These are phyloP conservation scores for Etheostoma perlongum DNA, from an alignment of 2,797 vertebrate genomes.

Conservation along the genomic window DNA sequence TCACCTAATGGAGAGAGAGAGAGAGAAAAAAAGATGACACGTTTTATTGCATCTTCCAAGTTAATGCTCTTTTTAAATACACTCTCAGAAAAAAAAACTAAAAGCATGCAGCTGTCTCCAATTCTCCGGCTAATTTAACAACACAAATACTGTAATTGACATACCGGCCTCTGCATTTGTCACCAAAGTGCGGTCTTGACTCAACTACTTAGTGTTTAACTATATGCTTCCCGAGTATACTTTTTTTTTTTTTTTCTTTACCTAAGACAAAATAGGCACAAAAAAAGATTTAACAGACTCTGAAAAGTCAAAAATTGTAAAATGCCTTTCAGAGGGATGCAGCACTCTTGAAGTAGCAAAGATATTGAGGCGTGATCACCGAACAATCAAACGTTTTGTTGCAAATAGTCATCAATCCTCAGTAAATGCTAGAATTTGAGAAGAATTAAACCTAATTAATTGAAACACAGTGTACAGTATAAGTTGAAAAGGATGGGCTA, in stretches of 20 bases:
- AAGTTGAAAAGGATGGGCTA: too few relatives aligned
- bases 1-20: slow-evolving; percentile 51
- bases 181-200: slow-evolving; percentile 3
- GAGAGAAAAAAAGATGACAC: slow-evolving; percentile 31
- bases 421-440: too few relatives aligned
- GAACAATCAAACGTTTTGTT: too few relatives aligned
- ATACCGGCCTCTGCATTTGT: slow-evolving; percentile 8
- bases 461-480: too few relatives aligned
- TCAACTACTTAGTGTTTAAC: slow-evolving; percentile 30
- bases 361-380: too few relatives aligned
- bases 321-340: too few relatives aligned
- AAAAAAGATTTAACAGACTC: too few relatives aligned
- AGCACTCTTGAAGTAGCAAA: too few relatives aligned
- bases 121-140: slow-evolving; percentile 28
- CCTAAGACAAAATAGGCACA: too few relatives aligned
- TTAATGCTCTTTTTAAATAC: slow-evolving; percentile 42
- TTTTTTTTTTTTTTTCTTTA: neutral
- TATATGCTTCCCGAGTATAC: slow-evolving; percentile 5
- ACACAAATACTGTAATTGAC: slow-evolving; percentile 26
- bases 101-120: slow-evolving; percentile 32
- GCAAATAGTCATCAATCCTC: too few relatives aligned
- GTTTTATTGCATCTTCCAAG: slow-evolving; percentile 48
- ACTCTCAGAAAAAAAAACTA: slow-evolving; percentile 15
- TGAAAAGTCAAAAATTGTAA: too few relatives aligned
- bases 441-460: too few relatives aligned